These are phyloP conservation scores for Lerema accius DNA, from an alignment of 1,140 invertebrate genomes.

Conservation along the genomic window DNA sequence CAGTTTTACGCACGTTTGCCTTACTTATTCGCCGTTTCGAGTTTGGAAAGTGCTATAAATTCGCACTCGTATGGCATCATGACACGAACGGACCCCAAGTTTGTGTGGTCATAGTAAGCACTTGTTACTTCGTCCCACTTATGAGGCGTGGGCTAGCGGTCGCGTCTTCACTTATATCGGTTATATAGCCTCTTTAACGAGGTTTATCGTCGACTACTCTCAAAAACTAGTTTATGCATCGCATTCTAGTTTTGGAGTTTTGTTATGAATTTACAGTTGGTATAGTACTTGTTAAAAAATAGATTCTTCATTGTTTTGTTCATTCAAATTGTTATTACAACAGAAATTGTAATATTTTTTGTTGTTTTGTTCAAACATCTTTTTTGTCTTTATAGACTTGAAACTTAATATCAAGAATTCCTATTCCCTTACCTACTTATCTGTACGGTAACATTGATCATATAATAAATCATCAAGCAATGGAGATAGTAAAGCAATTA, in stretches of 20 bases:
- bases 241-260: slow-evolving; percentile 10
- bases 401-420: no score
- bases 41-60: slow-evolving; percentile 19
- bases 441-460: no score
- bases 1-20: no score
- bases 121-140: slow-evolving; percentile 24
- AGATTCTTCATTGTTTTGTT: no score
- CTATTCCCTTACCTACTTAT: no score
- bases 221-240: slow-evolving; percentile 29
- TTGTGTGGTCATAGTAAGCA: slow-evolving; percentile 22
- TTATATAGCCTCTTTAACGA: slow-evolving; percentile 27
- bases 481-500: slow-evolving; percentile 4
- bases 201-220: slow-evolving; percentile 25
- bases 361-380: no score
- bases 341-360: no score
- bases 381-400: no score
- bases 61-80: slow-evolving; percentile 19
- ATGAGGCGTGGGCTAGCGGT: slow-evolving; percentile 18
- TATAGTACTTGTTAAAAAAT: no score
- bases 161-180: slow-evolving; percentile 27
- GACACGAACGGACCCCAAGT: slow-evolving; percentile 20
- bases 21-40: not conserved
- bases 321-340: no score
- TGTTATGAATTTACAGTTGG: not conserved
- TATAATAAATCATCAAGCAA: not conserved